Evolutionary conservation across 2,797 vertebrate genomes (phyloP).

Genomic region (Dromococcyx pavoninus): DNA sequence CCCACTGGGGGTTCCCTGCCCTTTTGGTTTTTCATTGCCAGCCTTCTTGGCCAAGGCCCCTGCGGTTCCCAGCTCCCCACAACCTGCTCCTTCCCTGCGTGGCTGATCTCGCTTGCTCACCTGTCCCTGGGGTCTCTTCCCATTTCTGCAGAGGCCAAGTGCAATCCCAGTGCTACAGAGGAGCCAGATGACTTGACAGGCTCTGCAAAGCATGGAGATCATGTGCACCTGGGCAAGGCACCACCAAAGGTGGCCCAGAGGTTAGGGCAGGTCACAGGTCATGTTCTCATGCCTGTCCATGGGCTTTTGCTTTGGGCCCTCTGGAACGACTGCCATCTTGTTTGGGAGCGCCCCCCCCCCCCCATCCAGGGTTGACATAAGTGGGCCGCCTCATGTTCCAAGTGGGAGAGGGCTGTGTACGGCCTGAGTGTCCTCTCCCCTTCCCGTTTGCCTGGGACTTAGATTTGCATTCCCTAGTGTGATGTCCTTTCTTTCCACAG

Average conservation of each 20-base stretch:
- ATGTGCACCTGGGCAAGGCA: background rate
- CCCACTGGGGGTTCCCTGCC: background rate
- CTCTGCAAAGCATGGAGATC: background rate
- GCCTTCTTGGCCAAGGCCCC: background rate
- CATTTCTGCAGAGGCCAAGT: background rate
- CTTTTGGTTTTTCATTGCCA: background rate
- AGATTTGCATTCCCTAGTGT: too few species aligned
- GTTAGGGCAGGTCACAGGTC: background rate
- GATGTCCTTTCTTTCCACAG: too few species aligned
- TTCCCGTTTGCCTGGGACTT: too few species aligned
- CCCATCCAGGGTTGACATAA: too few species aligned
- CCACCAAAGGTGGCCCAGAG: background rate
- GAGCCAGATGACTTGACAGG: background rate
- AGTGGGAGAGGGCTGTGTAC: too few species aligned
- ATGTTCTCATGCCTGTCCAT: rapidly evolving
- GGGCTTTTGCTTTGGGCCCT: rapidly evolving
- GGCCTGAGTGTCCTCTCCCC: too few species aligned
- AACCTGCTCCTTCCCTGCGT: background rate
- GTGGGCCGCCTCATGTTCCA: too few species aligned
- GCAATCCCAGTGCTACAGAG: background rate
- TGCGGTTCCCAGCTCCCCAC: background rate
- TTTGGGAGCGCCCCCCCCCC: too few species aligned
- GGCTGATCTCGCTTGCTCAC: background rate
- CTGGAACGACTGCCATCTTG: rapidly evolving
- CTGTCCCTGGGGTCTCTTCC: background rate